Evolutionary conservation across 2,888 invertebrate genomes (phyloP).

Genomic region (Silvanus unidentatus): DNA sequence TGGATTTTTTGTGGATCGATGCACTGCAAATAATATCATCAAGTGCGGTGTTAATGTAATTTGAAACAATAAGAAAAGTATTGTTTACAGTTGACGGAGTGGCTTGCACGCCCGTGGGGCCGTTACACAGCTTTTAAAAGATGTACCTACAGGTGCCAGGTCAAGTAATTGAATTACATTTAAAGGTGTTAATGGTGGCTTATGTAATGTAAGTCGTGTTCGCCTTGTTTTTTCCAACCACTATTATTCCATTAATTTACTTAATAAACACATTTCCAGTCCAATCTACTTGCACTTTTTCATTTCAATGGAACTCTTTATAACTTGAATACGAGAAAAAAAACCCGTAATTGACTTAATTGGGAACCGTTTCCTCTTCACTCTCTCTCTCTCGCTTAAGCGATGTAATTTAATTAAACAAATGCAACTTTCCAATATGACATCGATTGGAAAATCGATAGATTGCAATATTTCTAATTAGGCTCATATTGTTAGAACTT

Average conservation of each 20-base stretch:
- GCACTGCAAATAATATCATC: background rate
- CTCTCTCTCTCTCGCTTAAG: too few species aligned
- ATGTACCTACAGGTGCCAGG: background rate
- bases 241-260: background rate
- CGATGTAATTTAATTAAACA: too few species aligned
- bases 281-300: background rate
- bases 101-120: background rate
- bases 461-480: too few species aligned
- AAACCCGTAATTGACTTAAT: too few species aligned
- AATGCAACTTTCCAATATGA: too few species aligned
- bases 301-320: background rate
- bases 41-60: background rate
- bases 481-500: too few species aligned
- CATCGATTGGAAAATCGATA: too few species aligned
- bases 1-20: background rate
- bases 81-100: background rate
- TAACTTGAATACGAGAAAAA: background rate
- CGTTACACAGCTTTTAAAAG: too few species aligned
- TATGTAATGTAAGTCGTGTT: too few species aligned
- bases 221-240: background rate
- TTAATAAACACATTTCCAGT: background rate
- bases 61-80: background rate
- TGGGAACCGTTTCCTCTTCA: too few species aligned
- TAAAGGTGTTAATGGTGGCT: background rate
- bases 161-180: conserved; percentile 1